A percentile compares a stretch with the other conserved stretches of the same genome.
Evolutionary conservation across 2,888 invertebrate genomes (phyloP).

Genomic region (Ctenicera cuprea): DNA sequence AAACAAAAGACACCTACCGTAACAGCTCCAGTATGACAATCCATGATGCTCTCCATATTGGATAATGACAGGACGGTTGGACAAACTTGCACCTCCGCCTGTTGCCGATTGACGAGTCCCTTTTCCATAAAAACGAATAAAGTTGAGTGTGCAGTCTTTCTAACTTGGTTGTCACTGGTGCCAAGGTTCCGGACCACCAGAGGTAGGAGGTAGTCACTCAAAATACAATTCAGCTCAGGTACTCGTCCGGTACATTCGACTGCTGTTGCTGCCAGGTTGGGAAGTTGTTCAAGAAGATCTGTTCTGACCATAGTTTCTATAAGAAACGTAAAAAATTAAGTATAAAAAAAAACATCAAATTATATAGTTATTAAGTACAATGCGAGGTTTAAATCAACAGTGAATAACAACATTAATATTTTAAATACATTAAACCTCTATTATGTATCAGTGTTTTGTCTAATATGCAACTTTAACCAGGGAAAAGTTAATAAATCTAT

Average conservation of each 20-base stretch:
- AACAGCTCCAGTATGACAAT: slow-evolving; percentile 75
- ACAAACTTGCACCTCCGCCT: slow-evolving; percentile 80
- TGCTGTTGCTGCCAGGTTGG: slow-evolving; percentile 79
- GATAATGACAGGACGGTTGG: slow-evolving; percentile 78
- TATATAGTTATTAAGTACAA: background rate
- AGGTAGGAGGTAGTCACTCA: slow-evolving; percentile 77
- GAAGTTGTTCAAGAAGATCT: slow-evolving; percentile 81
- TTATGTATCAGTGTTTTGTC: too few species aligned
- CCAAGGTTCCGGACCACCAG: slow-evolving; percentile 78
- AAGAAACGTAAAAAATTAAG: slow-evolving; percentile 14
- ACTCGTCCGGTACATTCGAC: slow-evolving; percentile 72
- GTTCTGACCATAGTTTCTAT: slow-evolving; percentile 78
- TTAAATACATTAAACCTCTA: too few species aligned
- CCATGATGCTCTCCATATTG: slow-evolving; percentile 72
- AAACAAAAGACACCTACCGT: slow-evolving; percentile 73
- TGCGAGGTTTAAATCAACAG: background rate
- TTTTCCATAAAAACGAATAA: slow-evolving; percentile 80
- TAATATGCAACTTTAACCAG: too few species aligned
- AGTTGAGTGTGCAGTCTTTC: slow-evolving; percentile 79
- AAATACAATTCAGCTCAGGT: slow-evolving; percentile 73
- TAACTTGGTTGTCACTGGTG: slow-evolving; percentile 78
- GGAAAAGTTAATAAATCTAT: too few species aligned
- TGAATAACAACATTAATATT: background rate
- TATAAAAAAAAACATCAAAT: too few species aligned
- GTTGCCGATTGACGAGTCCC: slow-evolving; percentile 76